Conservation (phyloP, 2,888 invertebrate genomes). For the Athalia circularis region DNA sequence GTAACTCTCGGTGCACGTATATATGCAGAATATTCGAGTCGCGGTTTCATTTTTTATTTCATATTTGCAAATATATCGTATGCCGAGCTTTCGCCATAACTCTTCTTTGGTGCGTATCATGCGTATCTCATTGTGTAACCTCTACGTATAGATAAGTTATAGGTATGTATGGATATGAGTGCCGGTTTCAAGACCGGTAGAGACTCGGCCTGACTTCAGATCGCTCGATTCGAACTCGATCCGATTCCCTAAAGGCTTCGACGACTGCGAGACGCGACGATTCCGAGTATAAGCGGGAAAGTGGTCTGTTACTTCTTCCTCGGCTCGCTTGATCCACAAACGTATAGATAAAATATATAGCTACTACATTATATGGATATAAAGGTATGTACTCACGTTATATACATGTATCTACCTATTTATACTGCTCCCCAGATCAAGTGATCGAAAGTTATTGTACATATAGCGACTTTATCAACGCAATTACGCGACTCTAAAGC, state of each 20-base stretch:
- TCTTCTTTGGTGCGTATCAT: background rate
- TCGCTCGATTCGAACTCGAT: slow-evolving; percentile 62
- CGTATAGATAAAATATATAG: background rate
- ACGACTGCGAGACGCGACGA: slow-evolving; percentile 51
- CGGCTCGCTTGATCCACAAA: background rate
- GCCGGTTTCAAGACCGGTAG: slow-evolving; percentile 33
- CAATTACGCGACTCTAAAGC: slow-evolving; percentile 22
- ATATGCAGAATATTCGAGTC: slow-evolving; percentile 49
- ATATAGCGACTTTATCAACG: slow-evolving; percentile 10
- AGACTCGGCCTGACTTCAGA: slow-evolving; percentile 9
- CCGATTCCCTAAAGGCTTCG: slow-evolving; percentile 62
- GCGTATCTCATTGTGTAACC: background rate
- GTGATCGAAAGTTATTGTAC: slow-evolving; percentile 28
- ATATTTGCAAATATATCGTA: slow-evolving; percentile 1
- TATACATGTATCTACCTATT: background rate
- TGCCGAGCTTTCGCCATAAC: slow-evolving; percentile 3
- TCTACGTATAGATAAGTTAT: background rate
- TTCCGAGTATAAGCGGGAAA: slow-evolving; percentile 40
- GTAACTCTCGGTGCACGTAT: too few relatives aligned
- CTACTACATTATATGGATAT: too few relatives aligned
- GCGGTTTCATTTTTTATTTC: background rate
- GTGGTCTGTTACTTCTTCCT: slow-evolving; percentile 30
- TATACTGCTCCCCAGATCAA: background rate
- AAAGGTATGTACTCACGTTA: too few relatives aligned
- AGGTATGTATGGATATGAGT: background rate